phyloP scores from a whole-genome alignment of 30 jellyfish, hydroid and myxozoan species.

The Clytia hemisphaerica region DNA sequence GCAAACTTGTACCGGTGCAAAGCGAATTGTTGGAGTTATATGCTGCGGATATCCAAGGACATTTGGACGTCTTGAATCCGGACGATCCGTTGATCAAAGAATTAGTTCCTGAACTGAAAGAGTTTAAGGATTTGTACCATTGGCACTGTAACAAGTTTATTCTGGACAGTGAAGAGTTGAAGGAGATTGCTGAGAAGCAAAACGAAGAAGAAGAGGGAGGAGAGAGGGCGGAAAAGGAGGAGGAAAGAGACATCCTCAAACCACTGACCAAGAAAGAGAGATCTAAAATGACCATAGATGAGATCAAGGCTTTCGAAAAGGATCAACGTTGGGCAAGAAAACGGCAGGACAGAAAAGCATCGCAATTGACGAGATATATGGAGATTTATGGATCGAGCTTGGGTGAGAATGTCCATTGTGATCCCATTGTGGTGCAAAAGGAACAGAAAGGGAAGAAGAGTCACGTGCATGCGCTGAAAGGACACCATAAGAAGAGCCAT shows the following conservation, averaged over 20 bases:
- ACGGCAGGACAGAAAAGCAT: too few relatives aligned
- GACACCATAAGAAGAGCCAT: neutral
- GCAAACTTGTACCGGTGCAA: constrained; percentile 11
- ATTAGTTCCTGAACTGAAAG: neutral
- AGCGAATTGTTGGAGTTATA: neutral
- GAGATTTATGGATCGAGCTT: constrained; percentile 6
- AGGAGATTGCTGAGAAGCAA: neutral
- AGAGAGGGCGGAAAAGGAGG: neutral
- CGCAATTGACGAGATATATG: neutral
- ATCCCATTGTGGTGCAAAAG: neutral
- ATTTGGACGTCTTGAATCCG: neutral
- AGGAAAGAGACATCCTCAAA: too few relatives aligned
- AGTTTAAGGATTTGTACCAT: constrained; percentile 12
- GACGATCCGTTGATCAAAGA: constrained; percentile 6
- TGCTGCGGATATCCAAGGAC: neutral
- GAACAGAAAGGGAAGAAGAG: neutral
- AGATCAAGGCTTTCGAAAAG: too few relatives aligned
- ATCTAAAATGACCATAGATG: too few relatives aligned
- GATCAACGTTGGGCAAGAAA: too few relatives aligned
- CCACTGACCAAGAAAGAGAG: too few relatives aligned
- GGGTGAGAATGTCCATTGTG: neutral
- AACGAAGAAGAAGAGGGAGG: neutral
- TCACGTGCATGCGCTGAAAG: neutral
- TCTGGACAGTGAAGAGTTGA: neutral
- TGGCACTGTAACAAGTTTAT: constrained; percentile 8